These are phyloP conservation scores for Acropora yongei DNA, from an alignment of 64 coral and sea anemone species.

Conservation along the genomic window DNA sequence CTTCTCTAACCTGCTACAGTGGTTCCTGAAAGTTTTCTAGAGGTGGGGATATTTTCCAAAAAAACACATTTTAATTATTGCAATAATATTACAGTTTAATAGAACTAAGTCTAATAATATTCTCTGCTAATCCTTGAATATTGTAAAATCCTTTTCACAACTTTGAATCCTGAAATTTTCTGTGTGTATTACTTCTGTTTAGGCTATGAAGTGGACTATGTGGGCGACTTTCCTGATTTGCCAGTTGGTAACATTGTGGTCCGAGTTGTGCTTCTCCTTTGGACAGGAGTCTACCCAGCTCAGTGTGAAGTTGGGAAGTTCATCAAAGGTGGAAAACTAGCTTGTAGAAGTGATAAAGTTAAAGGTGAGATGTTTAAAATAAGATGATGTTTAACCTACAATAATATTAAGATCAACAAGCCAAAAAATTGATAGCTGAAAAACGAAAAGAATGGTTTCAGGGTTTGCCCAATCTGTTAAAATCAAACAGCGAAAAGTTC, in stretches of 20 bases:
- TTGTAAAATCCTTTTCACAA: background rate
- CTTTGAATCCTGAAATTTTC: background rate
- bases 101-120: no score
- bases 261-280: slow-evolving; percentile 8
- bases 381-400: no score
- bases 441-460: slow-evolving; percentile 11
- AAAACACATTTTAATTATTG: no score
- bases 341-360: slow-evolving; percentile 21
- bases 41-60: no score
- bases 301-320: slow-evolving; percentile 43
- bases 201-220: background rate
- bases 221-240: background rate
- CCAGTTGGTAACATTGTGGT: background rate
- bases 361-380: background rate
- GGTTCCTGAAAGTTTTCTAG: background rate
- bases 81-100: no score
- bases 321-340: slow-evolving; percentile 24
- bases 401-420: background rate
- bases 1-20: background rate
- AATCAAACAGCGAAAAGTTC: no score
- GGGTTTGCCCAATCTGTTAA: no score
- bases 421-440: background rate
- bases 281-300: slow-evolving; percentile 42
- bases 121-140: background rate
- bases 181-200: background rate